A percentile compares a stretch with the other conserved stretches of the same genome.
Evolutionary conservation across 2,113 vertebrate species (phyloP).

Genomic region (Nothobranchius kuhntae): DNA sequence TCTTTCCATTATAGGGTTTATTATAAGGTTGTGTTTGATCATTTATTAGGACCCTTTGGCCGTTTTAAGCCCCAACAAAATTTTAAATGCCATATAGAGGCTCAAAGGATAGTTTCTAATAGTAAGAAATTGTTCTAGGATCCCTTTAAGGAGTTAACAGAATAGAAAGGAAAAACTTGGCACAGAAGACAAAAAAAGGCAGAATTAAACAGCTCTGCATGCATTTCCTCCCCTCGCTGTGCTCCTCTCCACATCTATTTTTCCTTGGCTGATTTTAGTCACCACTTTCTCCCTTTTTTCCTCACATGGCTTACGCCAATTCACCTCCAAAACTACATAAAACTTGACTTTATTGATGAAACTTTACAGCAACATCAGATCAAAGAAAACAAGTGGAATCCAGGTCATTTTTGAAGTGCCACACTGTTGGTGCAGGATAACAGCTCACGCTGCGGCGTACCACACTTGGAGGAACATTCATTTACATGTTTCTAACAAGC

Average conservation of each 20-base stretch:
- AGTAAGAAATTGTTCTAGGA: too few species aligned
- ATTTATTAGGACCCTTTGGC: too few species aligned
- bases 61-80: too few species aligned
- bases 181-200: constrained; percentile 10
- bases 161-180: constrained; percentile 21
- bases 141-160: constrained; percentile 3
- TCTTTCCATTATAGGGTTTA: too few species aligned
- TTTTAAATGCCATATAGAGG: too few species aligned
- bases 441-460: neutral
- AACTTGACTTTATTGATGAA: neutral
- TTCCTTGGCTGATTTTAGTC: constrained; percentile 7
- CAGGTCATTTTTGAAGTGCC: constrained; percentile 17
- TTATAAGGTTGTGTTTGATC: too few species aligned
- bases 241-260: neutral
- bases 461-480: too few species aligned
- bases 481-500: neutral
- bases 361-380: neutral
- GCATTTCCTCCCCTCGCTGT: constrained; percentile 13
- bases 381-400: neutral
- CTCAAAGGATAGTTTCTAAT: too few species aligned
- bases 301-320: constrained; percentile 22
- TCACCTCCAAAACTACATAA: constrained; percentile 2
- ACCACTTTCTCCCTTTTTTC: constrained; percentile 17
- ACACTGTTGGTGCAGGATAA: too few species aligned
- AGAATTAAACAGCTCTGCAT: constrained; percentile 32